Percentiles rank a stretch among this genome's conserved stretches.
These are phyloP conservation scores for Microctenopoma lineatum DNA, from an alignment of 2,797 vertebrate genomes.

Conservation along the genomic window DNA sequence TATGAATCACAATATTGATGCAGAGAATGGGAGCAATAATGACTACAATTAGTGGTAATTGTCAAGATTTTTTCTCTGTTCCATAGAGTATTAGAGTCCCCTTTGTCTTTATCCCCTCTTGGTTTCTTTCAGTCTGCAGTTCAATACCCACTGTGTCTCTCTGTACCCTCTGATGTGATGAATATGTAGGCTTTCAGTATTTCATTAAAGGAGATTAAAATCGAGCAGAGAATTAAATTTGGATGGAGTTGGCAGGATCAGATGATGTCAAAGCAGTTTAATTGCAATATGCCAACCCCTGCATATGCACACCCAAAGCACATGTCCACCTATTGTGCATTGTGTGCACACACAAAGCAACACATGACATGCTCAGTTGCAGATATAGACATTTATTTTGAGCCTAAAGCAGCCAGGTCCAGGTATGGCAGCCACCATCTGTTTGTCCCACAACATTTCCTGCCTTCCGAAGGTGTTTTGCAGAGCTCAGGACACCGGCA, in stretches of 20 bases:
- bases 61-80: conserved; percentile 69
- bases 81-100: conserved; percentile 62
- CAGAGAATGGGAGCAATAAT: conserved; percentile 80
- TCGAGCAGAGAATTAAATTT: conserved; percentile 76
- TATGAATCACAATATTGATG: conserved; percentile 87
- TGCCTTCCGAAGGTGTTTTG: conserved; percentile 65
- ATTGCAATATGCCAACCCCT: conserved; percentile 60
- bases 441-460: conserved; percentile 69
- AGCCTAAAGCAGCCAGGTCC: conserved; percentile 61
- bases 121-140: conserved; percentile 53
- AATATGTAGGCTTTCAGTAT: conserved; percentile 69
- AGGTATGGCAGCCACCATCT: conserved; percentile 66
- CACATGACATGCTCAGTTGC: conserved; percentile 33
- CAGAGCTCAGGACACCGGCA: conserved; percentile 41
- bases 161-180: conserved; percentile 54
- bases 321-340: conserved; percentile 25
- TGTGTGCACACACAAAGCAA: neutral
- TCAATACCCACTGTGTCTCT: conserved; percentile 60
- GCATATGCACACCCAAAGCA: conserved; percentile 22
- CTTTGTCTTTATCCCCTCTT: conserved; percentile 71
- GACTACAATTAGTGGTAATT: conserved; percentile 82
- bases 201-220: conserved; percentile 81
- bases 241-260: conserved; percentile 67
- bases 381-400: conserved; percentile 68
- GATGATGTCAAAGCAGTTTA: conserved; percentile 69